Evolutionary conservation across 2,888 invertebrate genomes (phyloP).

Genomic region (Drosophila bunnanda): DNA sequence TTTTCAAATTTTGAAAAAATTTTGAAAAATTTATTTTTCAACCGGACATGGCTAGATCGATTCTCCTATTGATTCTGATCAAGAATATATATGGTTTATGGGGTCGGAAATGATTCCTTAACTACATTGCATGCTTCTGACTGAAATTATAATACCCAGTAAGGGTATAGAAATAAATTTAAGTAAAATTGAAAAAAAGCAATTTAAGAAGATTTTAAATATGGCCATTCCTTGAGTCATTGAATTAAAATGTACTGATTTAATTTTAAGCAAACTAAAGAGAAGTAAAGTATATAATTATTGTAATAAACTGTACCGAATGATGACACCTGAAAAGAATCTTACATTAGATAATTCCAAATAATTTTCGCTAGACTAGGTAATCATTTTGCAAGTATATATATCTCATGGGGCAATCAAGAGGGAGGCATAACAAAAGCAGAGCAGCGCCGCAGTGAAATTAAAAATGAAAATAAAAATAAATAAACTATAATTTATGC

Average conservation of each 20-base stretch:
- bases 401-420: slow-evolving; percentile 19
- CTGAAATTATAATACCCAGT: too few species aligned
- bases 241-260: not conserved
- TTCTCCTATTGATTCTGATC: too few species aligned
- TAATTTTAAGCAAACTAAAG: not conserved
- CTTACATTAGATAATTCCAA: not conserved
- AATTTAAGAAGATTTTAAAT: not conserved
- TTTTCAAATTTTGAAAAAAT: too few species aligned
- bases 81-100: too few species aligned
- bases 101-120: too few species aligned
- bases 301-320: too few species aligned
- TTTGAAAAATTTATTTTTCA: too few species aligned
- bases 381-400: slow-evolving; percentile 12
- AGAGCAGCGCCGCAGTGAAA: slow-evolving; percentile 30
- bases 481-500: slow-evolving; percentile 74
- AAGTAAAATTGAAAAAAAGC: not conserved
- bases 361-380: not conserved
- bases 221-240: too few species aligned
- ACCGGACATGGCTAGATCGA: too few species aligned
- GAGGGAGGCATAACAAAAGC: slow-evolving; percentile 39
- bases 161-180: not conserved
- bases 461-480: slow-evolving; percentile 47
- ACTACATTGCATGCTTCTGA: too few species aligned
- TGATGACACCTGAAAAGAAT: not conserved
- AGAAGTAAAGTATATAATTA: too few species aligned